Percentiles rank a stretch among this genome's conserved stretches.
These are phyloP conservation scores for Dolichotis patagonum DNA, from an alignment of 2,113 vertebrate genomes.

Conservation along the genomic window DNA sequence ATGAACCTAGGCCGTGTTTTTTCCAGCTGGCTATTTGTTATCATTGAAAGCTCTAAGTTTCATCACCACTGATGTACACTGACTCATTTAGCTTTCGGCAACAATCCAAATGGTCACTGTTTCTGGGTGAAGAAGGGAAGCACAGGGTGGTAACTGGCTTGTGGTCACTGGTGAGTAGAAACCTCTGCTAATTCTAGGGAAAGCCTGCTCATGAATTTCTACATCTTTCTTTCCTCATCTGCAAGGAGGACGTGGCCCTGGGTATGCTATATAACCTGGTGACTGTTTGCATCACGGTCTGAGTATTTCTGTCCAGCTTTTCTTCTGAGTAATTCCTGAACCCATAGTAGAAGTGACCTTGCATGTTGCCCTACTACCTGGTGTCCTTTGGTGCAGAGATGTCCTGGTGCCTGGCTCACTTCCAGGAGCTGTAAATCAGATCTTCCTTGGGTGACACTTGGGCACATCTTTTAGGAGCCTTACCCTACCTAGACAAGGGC, in stretches of 20 bases:
- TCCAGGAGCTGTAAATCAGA: background rate
- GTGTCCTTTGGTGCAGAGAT: background rate
- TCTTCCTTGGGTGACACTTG: background rate
- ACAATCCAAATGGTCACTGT: background rate
- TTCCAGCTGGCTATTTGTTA: background rate
- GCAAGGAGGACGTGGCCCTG: background rate
- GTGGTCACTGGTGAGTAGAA: background rate
- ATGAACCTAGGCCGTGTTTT: rapidly evolving
- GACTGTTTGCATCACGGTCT: background rate
- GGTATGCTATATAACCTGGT: background rate
- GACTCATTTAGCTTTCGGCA: background rate
- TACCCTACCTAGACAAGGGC: background rate
- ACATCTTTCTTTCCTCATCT: background rate
- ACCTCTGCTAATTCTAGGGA: background rate
- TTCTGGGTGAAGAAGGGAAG: background rate
- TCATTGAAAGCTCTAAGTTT: background rate
- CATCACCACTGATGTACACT: background rate
- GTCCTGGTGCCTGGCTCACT: background rate
- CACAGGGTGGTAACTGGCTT: background rate
- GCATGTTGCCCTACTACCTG: too few species aligned
- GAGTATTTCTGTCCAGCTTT: background rate
- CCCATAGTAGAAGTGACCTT: background rate
- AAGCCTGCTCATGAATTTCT: background rate
- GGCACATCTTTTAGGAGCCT: background rate
- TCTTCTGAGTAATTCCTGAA: background rate